Evolutionary conservation across 2,113 vertebrate species (phyloP).

Genomic region (Ascaphus truei): DNA sequence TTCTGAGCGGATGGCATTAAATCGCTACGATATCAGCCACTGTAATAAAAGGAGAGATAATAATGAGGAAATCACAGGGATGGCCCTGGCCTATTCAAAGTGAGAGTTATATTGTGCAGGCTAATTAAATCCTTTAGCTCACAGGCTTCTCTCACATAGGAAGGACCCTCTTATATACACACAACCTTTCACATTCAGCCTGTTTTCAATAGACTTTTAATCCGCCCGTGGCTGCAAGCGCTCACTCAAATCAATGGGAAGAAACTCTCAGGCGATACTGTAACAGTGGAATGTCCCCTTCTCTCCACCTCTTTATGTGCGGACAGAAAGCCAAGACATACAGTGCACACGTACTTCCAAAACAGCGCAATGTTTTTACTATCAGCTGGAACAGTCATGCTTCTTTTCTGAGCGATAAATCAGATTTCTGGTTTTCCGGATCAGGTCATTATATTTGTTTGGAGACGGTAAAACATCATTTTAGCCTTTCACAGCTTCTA

Average conservation of each 20-base stretch:
- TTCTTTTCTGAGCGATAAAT: not conserved
- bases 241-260: not conserved
- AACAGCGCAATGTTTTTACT: not conserved
- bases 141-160: too few species aligned
- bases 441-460: not conserved
- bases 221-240: not conserved
- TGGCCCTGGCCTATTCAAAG: too few species aligned
- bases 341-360: not conserved
- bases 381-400: not conserved
- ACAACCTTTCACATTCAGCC: not conserved
- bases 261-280: not conserved
- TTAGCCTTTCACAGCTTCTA: not conserved
- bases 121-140: too few species aligned
- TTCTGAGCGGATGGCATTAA: too few species aligned
- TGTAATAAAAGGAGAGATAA: too few species aligned
- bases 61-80: too few species aligned
- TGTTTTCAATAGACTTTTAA: slow-evolving; percentile 1
- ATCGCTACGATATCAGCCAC: too few species aligned
- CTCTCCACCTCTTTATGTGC: not conserved
- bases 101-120: too few species aligned
- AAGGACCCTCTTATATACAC: not conserved
- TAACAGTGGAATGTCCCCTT: slow-evolving; percentile 10
- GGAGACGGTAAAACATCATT: slow-evolving; percentile 4
- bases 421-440: not conserved
- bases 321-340: slow-evolving; percentile 2